A percentile compares a stretch with the other conserved stretches of the same genome.
phyloP scores from a whole-genome alignment of 2,888 invertebrate species.

The Leptinotarsa haldemani region DNA sequence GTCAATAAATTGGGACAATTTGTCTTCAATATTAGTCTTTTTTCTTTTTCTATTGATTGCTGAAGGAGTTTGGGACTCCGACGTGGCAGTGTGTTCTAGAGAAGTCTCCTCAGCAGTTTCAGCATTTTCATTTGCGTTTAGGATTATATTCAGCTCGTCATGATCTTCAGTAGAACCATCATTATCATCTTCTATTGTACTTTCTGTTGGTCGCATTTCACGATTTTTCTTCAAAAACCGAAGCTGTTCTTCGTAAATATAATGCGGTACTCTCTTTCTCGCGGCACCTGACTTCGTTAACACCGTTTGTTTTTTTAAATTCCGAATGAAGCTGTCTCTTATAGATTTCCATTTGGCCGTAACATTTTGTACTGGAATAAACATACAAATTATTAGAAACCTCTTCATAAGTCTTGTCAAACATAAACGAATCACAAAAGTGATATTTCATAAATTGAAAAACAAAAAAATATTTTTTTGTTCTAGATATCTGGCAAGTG shows the following conservation, averaged over 20 bases:
- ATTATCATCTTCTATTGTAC: conserved; percentile 24
- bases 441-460: conserved; percentile 18
- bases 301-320: conserved; percentile 13
- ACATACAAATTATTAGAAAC: conserved; percentile 6
- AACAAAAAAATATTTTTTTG: conserved; percentile 12
- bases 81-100: conserved; percentile 18
- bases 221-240: conserved; percentile 23
- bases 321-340: conserved; percentile 23
- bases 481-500: conserved; percentile 12
- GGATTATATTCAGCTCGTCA: conserved; percentile 15
- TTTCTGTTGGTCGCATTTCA: conserved; percentile 11
- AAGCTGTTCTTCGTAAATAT: conserved; percentile 24
- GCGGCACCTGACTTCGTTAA: conserved; percentile 20
- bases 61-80: conserved; percentile 21
- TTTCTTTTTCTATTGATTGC: conserved; percentile 19
- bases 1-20: conserved; percentile 18
- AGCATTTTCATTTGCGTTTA: conserved; percentile 18
- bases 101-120: conserved; percentile 21
- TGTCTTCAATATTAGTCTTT: not conserved
- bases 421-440: conserved; percentile 11
- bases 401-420: conserved; percentile 15
- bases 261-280: conserved; percentile 23
- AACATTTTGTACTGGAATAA: conserved; percentile 23
- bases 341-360: conserved; percentile 21
- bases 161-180: conserved; percentile 20